Evolutionary conservation across 2,113 vertebrate species (phyloP).

Genomic region (Neodontobutis hainanensis): DNA sequence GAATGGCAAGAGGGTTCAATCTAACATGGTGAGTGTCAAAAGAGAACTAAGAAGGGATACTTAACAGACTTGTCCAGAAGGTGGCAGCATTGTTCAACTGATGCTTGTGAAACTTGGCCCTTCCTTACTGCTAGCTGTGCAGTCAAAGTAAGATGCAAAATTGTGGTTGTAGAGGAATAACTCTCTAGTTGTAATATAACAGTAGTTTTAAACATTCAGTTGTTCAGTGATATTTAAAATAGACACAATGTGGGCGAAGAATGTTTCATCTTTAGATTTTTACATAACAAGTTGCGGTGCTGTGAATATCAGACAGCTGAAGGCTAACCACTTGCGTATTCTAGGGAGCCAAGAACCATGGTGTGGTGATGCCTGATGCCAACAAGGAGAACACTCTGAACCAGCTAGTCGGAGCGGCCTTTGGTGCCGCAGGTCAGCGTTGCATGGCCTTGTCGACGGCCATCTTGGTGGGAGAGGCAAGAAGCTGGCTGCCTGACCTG

Average conservation of each 20-base stretch:
- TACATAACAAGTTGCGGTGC: constrained; percentile 35
- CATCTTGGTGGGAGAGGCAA: constrained; percentile 90
- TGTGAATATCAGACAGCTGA: constrained; percentile 40
- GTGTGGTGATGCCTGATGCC: constrained; percentile 97
- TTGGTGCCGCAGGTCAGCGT: constrained; percentile 95
- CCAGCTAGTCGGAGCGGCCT: constrained; percentile 95
- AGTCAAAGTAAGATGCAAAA: constrained; percentile 13
- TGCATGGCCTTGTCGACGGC: constrained; percentile 98
- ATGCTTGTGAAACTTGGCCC: background rate
- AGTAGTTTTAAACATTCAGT: too few species aligned
- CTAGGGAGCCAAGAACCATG: constrained; percentile 97
- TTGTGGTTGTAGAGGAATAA: background rate
- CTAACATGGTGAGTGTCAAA: constrained; percentile 88
- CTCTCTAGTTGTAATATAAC: background rate
- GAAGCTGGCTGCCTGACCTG: constrained; percentile 91
- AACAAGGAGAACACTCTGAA: constrained; percentile 98
- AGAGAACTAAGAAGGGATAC: background rate
- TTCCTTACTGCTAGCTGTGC: constrained; percentile 6
- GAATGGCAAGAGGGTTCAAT: constrained; percentile 96
- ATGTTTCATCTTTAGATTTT: constrained; percentile 19
- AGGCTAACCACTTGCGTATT: constrained; percentile 50
- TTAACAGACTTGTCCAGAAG: constrained; percentile 48
- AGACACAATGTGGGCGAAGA: too few species aligned
- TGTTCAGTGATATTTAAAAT: too few species aligned
- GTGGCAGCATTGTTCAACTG: constrained; percentile 67